Percentiles rank a stretch among this genome's conserved stretches.
These are phyloP conservation scores for Parnassius apollo DNA, from an alignment of 2,888 invertebrate species.

Conservation along the genomic window DNA sequence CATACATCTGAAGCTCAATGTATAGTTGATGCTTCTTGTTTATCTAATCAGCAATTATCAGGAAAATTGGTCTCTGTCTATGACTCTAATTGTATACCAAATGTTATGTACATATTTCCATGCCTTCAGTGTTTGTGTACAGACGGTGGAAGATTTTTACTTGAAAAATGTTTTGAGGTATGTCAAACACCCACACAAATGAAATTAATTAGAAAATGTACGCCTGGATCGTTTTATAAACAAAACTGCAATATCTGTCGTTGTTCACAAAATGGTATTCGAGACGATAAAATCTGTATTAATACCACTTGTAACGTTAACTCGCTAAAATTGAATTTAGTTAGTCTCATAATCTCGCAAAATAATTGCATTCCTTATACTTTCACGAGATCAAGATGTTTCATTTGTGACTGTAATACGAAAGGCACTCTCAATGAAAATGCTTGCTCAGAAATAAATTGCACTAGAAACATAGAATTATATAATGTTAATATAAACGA, in stretches of 20 bases:
- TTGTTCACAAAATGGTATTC: conserved; percentile 53
- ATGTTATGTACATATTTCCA: conserved; percentile 64
- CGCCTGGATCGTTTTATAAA: conserved; percentile 55
- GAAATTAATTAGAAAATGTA: conserved; percentile 43
- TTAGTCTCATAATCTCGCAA: conserved; percentile 37
- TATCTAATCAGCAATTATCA: conserved; percentile 32
- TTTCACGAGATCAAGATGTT: conserved; percentile 56
- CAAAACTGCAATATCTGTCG: conserved; percentile 58
- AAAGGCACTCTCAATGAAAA: conserved; percentile 51
- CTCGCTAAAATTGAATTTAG: conserved; percentile 32
- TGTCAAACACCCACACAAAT: conserved; percentile 41
- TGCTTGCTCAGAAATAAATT: conserved; percentile 56
- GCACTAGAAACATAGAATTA: conserved; percentile 43
- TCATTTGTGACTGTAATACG: conserved; percentile 59
- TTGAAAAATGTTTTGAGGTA: conserved; percentile 58
- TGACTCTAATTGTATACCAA: conserved; percentile 59
- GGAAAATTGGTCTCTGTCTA: conserved; percentile 26
- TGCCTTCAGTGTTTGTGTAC: conserved; percentile 66
- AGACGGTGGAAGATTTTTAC: conserved; percentile 53
- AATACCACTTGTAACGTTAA: conserved; percentile 15
- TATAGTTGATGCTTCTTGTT: conserved; percentile 56
- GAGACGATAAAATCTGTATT: conserved; percentile 45
- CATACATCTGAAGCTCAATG: conserved; percentile 59
- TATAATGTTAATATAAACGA: conserved; percentile 40
- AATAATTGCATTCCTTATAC: conserved; percentile 48